phyloP scores from a whole-genome alignment of 2,113 vertebrate species.

The Campylorhamphus procurvoides region DNA sequence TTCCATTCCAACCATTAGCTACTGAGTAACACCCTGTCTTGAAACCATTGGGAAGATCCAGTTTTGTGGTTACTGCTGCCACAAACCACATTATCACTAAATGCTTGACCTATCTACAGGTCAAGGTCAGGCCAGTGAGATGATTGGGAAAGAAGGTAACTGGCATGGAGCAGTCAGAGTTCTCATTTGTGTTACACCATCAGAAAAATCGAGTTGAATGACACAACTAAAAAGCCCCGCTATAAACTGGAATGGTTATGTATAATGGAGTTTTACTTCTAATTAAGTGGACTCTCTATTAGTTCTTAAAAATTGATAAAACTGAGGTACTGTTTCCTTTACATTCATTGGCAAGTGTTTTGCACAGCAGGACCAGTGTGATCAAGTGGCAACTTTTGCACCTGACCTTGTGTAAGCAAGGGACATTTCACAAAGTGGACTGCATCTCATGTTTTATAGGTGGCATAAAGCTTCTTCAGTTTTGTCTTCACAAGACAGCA shows the following conservation, averaged over 20 bases:
- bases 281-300: background rate
- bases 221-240: background rate
- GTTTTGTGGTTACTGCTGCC: conserved; percentile 73
- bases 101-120: conserved; percentile 59
- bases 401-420: background rate
- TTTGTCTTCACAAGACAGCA: conserved; percentile 2
- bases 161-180: background rate
- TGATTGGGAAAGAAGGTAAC: background rate
- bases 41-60: conserved; percentile 72
- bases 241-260: background rate
- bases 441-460: background rate
- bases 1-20: conserved; percentile 71
- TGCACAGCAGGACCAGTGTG: background rate
- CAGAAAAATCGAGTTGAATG: background rate
- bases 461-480: background rate
- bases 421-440: background rate
- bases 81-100: conserved; percentile 75
- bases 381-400: background rate
- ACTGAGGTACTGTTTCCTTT: background rate
- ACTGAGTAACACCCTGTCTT: conserved; percentile 38
- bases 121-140: conserved; percentile 73
- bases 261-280: background rate
- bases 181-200: background rate
- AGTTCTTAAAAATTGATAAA: background rate
- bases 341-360: rapidly evolving